A percentile compares a stretch with the other conserved stretches of the same genome.
Evolutionary conservation across 2,888 invertebrate species (phyloP).

Genomic region (Drosophila niveifrons): DNA sequence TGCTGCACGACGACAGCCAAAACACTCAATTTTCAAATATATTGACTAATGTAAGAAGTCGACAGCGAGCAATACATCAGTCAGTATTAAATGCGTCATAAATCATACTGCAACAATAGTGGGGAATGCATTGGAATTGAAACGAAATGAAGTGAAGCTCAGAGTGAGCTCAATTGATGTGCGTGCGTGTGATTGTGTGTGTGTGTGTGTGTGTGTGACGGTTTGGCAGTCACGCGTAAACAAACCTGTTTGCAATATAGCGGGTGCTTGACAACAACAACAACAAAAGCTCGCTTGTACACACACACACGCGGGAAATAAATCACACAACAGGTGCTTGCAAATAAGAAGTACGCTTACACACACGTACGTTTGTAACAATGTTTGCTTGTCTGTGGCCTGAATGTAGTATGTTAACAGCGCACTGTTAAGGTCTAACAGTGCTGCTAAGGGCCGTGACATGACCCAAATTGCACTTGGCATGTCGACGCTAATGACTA

Average conservation of each 20-base stretch:
- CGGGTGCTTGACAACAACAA: slow-evolving; percentile 38
- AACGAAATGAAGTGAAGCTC: slow-evolving; percentile 5
- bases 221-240: slow-evolving; percentile 49
- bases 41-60: slow-evolving; percentile 17
- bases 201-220: slow-evolving; percentile 1
- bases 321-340: slow-evolving; percentile 43
- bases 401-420: slow-evolving; percentile 13
- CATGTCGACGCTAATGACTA: slow-evolving; percentile 14
- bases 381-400: not conserved
- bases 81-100: slow-evolving; percentile 31
- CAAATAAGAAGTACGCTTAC: slow-evolving; percentile 13
- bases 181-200: slow-evolving; percentile 7
- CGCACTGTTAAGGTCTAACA: slow-evolving; percentile 14
- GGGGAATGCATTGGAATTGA: slow-evolving; percentile 32
- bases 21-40: slow-evolving; percentile 1
- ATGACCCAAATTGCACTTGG: slow-evolving; percentile 18
- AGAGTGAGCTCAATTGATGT: slow-evolving; percentile 2
- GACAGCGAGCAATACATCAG: slow-evolving; percentile 20
- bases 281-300: slow-evolving; percentile 14
- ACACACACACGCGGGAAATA: slow-evolving; percentile 6
- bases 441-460: slow-evolving; percentile 13
- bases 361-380: not conserved
- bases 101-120: slow-evolving; percentile 2
- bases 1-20: not conserved
- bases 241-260: slow-evolving; percentile 45